Base-by-base conservation (phyloP, 2,888 invertebrate species). In the Apomyelois bistriatella region DNA sequence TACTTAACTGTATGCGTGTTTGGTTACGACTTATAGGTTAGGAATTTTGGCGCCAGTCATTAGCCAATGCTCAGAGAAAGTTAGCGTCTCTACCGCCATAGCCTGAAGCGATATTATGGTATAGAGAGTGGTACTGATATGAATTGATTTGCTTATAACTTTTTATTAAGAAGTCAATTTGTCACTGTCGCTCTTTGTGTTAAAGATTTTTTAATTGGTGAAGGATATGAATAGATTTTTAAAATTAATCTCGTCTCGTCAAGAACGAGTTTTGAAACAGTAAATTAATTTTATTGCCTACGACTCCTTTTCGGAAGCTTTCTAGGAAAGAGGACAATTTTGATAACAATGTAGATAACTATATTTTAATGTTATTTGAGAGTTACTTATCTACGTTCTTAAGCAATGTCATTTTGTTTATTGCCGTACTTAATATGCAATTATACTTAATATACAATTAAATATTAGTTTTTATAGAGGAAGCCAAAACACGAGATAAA, bases 11-110 rank as follows among this genome's bases (percentile, higher is more conserved):
- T 4, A 32, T 9, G 32, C 10, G 32, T 32, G 10, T 7, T 53
- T 40, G 55, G 17, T 54, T 59, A 62, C 52, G 22, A 28, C 72
- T 79, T 61, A 70, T 64, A 73, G 69, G 72, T 72, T 74, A 76
- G 73, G 83, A 83, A 81, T 85, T 85, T 85, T 83, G 85, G 85
- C 86, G 86, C 86, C 87, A 77, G 76, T 71, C 58, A 59, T 58
- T 60, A 56, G 53, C 57, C 57, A 68, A 68, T 69, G 61, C 62
- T 62, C 58, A 61, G 84, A 74, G 86, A 87, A 86, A 87, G 87
- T 49, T 37, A 16, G 30, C 72, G 69, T 68, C 72, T 61, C 61
- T 5, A 72, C 69, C 69, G 72, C 58, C 59, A 59, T 38, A 47
- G 72, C 83, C 74, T 57, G 64, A 54, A 78, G 83, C 82, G 62